Conservation (phyloP, 2,888 invertebrate species). For the Yponomeuta cagnagella region DNA sequence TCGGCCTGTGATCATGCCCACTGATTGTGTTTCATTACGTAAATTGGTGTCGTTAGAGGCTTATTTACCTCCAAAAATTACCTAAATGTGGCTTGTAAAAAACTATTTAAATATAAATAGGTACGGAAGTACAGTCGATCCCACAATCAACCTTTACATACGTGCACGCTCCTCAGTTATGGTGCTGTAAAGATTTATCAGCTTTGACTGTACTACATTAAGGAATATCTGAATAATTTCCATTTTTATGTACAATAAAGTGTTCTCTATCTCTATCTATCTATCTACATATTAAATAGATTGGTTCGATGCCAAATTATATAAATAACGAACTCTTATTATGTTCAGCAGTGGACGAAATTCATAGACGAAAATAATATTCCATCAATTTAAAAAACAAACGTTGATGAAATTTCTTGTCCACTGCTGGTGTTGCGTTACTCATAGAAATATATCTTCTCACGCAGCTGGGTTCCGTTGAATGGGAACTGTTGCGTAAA, state of each 20-base stretch:
- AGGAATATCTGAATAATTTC: no score
- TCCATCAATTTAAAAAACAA: background rate
- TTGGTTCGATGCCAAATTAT: conserved; percentile 13
- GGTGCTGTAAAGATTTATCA: no score
- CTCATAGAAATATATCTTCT: background rate
- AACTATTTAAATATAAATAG: background rate
- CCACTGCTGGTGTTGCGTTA: no score
- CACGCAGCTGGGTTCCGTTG: background rate
- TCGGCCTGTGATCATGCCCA: background rate
- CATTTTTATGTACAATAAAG: no score
- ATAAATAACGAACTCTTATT: background rate
- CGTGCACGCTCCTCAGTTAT: no score
- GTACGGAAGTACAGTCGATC: background rate
- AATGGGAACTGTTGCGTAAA: background rate
- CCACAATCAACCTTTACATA: no score
- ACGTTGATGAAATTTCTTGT: background rate
- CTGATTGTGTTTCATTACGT: background rate
- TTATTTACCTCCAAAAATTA: background rate
- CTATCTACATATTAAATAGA: background rate
- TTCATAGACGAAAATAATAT: no score
- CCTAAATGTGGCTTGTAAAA: background rate
- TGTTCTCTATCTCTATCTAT: no score
- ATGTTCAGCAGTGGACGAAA: background rate
- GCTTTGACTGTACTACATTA: no score
- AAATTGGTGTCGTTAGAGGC: background rate